Percentiles rank a stretch among this genome's conserved stretches.
phyloP scores from a whole-genome alignment of 2,113 vertebrate species.

The Euleptes europaea region DNA sequence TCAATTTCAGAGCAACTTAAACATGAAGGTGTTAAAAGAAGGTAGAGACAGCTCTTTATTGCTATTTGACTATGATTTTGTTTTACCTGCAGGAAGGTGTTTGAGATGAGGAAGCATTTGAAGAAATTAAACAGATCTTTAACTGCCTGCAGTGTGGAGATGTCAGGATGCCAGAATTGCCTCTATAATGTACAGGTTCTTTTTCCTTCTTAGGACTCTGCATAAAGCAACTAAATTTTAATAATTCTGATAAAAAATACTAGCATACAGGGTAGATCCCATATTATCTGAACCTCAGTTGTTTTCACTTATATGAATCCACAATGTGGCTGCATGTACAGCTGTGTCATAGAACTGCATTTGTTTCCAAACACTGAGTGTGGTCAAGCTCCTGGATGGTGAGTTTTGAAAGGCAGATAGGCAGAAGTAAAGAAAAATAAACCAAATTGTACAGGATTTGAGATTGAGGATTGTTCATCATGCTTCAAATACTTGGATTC shows the following conservation, averaged over 20 bases:
- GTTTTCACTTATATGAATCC: neutral
- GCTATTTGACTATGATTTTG: rapidly evolving
- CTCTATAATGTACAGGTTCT: conserved; percentile 76
- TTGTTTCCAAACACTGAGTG: neutral
- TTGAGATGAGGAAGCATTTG: conserved; percentile 80
- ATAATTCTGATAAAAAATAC: neutral
- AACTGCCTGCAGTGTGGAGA: conserved; percentile 73
- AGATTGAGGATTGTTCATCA: neutral
- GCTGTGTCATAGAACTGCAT: neutral
- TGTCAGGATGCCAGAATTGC: conserved; percentile 75
- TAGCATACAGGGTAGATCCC: neutral
- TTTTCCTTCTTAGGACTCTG: neutral
- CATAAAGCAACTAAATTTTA: neutral
- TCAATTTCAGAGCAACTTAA: neutral
- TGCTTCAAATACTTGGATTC: neutral
- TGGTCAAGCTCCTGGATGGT: neutral
- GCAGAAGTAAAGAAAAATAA: neutral
- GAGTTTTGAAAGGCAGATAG: neutral
- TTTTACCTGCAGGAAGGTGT: conserved; percentile 65
- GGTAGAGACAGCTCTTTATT: rapidly evolving
- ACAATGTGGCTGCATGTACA: no score
- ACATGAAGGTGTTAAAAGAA: rapidly evolving
- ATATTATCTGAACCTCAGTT: neutral
- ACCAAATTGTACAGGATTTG: neutral
- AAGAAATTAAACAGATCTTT: conserved; percentile 78